A percentile compares a stretch with the other conserved stretches of the same genome.
These are phyloP conservation scores for Apis dorsata DNA, from an alignment of 1,140 invertebrate genomes.

Conservation along the genomic window DNA sequence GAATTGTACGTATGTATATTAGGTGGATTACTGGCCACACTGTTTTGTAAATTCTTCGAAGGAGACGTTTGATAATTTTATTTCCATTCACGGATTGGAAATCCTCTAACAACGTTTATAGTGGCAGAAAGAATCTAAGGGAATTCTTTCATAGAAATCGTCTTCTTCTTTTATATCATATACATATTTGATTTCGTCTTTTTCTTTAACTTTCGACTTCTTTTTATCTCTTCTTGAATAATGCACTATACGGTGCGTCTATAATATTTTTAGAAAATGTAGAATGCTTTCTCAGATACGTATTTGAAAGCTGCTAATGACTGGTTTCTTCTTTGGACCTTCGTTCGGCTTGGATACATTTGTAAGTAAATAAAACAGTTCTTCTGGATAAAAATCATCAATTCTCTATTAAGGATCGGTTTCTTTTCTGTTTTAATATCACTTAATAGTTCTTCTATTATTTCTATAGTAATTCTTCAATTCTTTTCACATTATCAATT, in stretches of 20 bases:
- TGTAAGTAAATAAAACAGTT: background rate
- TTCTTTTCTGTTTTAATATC: background rate
- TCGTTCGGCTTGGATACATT: background rate
- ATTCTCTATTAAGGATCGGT: background rate
- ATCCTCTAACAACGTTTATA: background rate
- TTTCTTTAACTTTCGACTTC: background rate
- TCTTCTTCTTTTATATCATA: background rate
- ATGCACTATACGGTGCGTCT: background rate
- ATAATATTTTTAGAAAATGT: background rate
- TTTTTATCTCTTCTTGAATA: background rate
- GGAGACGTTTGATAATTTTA: background rate
- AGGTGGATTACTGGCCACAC: slow-evolving; percentile 21
- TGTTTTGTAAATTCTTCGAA: background rate
- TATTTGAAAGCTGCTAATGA: background rate
- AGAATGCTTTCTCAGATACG: background rate
- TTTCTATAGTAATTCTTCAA: too few relatives aligned
- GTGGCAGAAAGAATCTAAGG: background rate
- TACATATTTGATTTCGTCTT: background rate
- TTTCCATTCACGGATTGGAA: background rate
- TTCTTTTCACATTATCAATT: too few relatives aligned
- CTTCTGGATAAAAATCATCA: background rate
- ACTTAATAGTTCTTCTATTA: too few relatives aligned
- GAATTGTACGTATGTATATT: background rate
- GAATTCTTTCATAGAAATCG: background rate
- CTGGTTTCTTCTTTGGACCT: background rate